These are phyloP conservation scores for Pituophis catenifer DNA, from an alignment of 2,113 vertebrate species.

Conservation along the genomic window DNA sequence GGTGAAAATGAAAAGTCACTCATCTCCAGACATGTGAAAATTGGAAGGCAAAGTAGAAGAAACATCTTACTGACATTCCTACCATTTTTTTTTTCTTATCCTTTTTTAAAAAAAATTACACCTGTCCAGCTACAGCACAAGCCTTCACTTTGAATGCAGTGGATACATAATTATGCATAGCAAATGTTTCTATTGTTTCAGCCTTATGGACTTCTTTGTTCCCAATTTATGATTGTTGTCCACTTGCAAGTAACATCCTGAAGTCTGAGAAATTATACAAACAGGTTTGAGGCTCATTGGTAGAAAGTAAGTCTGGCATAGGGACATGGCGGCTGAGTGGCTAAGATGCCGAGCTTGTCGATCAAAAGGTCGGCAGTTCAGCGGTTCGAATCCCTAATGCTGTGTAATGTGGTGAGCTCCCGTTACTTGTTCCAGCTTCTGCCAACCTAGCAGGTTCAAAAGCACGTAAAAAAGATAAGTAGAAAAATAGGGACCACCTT, in stretches of 20 bases:
- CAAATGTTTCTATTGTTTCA: neutral
- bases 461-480: too few relatives aligned
- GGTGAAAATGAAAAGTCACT: constrained; percentile 50
- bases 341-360: too few relatives aligned
- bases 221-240: neutral
- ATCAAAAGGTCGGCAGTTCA: too few relatives aligned
- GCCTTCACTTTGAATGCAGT: neutral
- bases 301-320: neutral
- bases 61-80: constrained; percentile 21
- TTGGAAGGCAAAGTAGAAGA: neutral
- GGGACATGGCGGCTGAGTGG: too few relatives aligned
- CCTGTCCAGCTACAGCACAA: neutral
- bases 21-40: constrained; percentile 42
- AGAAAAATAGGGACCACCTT: too few relatives aligned
- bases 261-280: neutral
- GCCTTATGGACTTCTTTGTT: neutral
- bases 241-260: neutral
- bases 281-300: neutral
- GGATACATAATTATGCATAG: neutral
- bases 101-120: too few relatives aligned
- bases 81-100: neutral
- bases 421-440: too few relatives aligned
- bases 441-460: too few relatives aligned
- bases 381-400: too few relatives aligned
- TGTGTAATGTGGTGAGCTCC: too few relatives aligned